These are phyloP conservation scores for Anoplophora glabripennis DNA, from an alignment of 1,140 invertebrate species.

Conservation along the genomic window DNA sequence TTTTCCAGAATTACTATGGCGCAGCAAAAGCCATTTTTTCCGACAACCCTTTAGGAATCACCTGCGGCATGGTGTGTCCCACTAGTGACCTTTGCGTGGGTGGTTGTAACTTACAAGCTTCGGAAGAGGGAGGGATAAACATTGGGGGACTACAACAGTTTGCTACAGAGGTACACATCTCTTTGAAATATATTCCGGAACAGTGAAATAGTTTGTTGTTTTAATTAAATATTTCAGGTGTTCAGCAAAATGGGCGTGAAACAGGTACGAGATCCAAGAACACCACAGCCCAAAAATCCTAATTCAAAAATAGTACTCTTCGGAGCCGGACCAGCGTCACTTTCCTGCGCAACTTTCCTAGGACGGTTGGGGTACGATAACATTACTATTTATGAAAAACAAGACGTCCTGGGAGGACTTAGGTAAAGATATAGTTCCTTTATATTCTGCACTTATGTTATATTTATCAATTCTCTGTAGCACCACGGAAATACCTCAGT, in stretches of 20 bases:
- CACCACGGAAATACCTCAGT: conserved; percentile 95
- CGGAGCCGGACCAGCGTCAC: conserved; percentile 93
- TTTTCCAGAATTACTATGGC: conserved; percentile 90
- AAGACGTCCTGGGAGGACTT: conserved; percentile 83
- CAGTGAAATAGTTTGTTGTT: neutral
- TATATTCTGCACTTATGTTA: neutral
- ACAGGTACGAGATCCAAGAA: conserved; percentile 76
- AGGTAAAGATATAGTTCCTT: conserved; percentile 56
- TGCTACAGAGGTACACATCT: conserved; percentile 91
- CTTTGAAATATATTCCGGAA: neutral
- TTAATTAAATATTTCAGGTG: conserved; percentile 54
- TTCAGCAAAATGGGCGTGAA: conserved; percentile 92
- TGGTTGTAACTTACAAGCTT: conserved; percentile 92
- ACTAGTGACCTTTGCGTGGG: conserved; percentile 98
- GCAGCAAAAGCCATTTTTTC: conserved; percentile 95
- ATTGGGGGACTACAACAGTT: conserved; percentile 98
- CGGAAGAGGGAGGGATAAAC: conserved; percentile 96
- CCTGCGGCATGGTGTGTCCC: conserved; percentile 99
- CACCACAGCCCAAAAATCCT: conserved; percentile 56
- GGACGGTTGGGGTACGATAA: conserved; percentile 88
- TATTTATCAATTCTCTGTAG: conserved; percentile 42
- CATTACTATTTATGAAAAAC: conserved; percentile 90
- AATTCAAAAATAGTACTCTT: conserved; percentile 82
- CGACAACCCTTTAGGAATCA: conserved; percentile 94
- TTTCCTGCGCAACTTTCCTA: conserved; percentile 95